These are phyloP conservation scores for Lagopus muta DNA, from an alignment of 2,113 vertebrate genomes.

Conservation along the genomic window DNA sequence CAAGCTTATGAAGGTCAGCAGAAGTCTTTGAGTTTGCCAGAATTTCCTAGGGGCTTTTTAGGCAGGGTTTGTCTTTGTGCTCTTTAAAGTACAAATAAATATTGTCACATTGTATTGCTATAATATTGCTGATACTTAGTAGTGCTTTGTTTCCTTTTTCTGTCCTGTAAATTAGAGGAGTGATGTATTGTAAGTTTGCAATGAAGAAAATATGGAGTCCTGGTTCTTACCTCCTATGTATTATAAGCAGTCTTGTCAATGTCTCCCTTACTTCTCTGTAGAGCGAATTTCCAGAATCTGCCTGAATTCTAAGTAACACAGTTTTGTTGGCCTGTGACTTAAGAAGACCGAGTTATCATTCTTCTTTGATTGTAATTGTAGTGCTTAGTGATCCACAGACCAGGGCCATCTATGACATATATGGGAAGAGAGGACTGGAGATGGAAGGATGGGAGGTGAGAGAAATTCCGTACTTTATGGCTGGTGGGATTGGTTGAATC, in stretches of 20 bases:
- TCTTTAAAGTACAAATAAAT: not conserved
- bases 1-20: constrained; percentile 96
- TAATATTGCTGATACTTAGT: not conserved
- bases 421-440: constrained; percentile 95
- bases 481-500: not conserved
- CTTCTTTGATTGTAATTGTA: constrained; percentile 71
- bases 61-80: not conserved
- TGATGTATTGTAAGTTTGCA: not conserved
- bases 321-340: not conserved
- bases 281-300: not conserved
- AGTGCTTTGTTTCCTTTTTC: not conserved
- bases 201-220: not conserved
- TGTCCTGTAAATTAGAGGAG: not conserved
- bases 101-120: not conserved
- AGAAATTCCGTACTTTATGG: not conserved
- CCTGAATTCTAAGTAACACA: not conserved
- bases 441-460: constrained; percentile 99
- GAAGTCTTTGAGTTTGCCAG: not conserved
- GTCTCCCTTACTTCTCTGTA: not conserved
- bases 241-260: not conserved
- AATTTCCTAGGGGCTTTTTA: not conserved
- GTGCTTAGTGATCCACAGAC: constrained; percentile 96
- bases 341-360: not conserved
- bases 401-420: constrained; percentile 98
- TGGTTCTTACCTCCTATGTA: not conserved